A percentile compares a stretch with the other conserved stretches of the same genome.
Conservation (phyloP, 1,140 invertebrate species). For the Teleopsis dalmanni region DNA sequence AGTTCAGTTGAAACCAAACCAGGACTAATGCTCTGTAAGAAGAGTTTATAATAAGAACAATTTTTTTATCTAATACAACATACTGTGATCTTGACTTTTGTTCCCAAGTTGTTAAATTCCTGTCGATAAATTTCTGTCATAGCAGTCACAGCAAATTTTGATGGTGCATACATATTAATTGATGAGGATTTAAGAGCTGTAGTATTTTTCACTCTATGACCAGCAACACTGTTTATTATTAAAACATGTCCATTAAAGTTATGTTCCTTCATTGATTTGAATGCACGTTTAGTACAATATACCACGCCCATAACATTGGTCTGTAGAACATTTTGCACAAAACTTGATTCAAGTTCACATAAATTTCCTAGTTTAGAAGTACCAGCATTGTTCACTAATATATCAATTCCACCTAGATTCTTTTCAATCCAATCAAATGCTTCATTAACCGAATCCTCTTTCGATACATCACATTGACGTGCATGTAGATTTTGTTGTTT, state of each 20-base stretch:
- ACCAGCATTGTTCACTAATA: constrained; percentile 71
- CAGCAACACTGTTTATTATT: constrained; percentile 58
- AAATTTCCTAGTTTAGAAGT: constrained; percentile 43
- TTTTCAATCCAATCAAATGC: constrained; percentile 59
- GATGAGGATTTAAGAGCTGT: constrained; percentile 20
- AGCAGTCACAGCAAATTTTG: constrained; percentile 62
- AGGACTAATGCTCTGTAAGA: constrained; percentile 52
- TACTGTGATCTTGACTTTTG: constrained; percentile 62
- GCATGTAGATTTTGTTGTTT: constrained; percentile 42
- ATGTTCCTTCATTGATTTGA: constrained; percentile 59
- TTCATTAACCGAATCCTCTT: constrained; percentile 55
- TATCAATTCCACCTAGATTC: constrained; percentile 57
- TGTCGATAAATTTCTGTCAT: constrained; percentile 55
- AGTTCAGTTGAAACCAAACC: constrained; percentile 52
- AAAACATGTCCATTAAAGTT: constrained; percentile 62
- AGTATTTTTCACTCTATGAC: constrained; percentile 42
- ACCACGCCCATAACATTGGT: constrained; percentile 62
- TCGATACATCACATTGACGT: constrained; percentile 56
- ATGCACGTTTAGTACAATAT: constrained; percentile 57
- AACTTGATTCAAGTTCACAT: constrained; percentile 37
- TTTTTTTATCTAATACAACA: constrained; percentile 26
- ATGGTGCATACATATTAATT: constrained; percentile 53
- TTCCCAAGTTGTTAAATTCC: constrained; percentile 53
- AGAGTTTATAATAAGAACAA: too few species aligned
- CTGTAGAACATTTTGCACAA: constrained; percentile 51